Conservation (phyloP, 2,888 invertebrate genomes). For the Hemicrepidius hirtus region DNA sequence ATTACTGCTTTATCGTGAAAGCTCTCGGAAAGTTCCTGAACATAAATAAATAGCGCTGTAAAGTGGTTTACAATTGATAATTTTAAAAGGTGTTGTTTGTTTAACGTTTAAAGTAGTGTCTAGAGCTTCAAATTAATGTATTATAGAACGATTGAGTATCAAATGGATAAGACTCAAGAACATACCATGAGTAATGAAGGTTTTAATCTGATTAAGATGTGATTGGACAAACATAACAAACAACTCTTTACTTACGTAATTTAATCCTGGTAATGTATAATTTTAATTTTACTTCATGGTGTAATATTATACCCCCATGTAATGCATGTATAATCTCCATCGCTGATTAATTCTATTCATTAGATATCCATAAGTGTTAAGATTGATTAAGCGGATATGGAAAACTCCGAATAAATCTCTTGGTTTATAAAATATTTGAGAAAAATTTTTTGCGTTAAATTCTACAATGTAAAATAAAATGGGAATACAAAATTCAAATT, state of each 20-base stretch:
- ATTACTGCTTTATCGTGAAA: conserved; percentile 6
- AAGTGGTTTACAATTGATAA: conserved; percentile 5
- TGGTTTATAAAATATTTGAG: background rate
- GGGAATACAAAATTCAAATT: too few species aligned
- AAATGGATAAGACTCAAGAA: background rate
- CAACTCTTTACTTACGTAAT: background rate
- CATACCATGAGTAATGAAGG: background rate
- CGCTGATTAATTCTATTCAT: background rate
- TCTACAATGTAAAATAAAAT: too few species aligned
- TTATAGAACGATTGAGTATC: background rate
- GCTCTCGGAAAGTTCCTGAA: background rate
- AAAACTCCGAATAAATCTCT: background rate
- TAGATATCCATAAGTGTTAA: background rate
- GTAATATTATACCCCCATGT: background rate
- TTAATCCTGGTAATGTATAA: background rate
- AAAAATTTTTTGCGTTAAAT: background rate
- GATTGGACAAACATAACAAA: conserved; percentile 5
- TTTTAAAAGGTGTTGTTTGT: background rate
- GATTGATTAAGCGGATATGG: background rate
- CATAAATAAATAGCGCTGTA: conserved; percentile 13
- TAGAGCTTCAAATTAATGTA: background rate
- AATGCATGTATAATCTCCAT: background rate
- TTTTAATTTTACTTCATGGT: too few species aligned
- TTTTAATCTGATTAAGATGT: conserved; percentile 10
- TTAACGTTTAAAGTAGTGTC: background rate